Conservation (phyloP, 2,113 vertebrate genomes). For the Meleagris gallopavo region DNA sequence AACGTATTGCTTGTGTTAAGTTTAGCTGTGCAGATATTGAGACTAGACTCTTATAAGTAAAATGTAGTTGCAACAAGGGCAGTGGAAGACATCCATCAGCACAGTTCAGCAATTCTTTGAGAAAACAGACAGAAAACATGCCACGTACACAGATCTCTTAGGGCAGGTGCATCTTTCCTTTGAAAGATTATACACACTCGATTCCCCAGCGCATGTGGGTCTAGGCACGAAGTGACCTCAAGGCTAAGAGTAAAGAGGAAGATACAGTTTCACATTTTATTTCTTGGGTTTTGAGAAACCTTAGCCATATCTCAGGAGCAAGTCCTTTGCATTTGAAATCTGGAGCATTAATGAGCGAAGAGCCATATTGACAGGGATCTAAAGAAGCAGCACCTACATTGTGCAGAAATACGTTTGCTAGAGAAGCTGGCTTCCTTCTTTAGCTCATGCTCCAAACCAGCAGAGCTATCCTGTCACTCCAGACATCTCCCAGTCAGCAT, state of each 20-base stretch:
- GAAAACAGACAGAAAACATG: neutral
- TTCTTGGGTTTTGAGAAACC: neutral
- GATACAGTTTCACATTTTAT: no score
- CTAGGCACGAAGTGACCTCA: neutral
- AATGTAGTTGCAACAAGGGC: neutral
- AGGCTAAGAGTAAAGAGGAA: neutral
- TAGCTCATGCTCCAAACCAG: neutral
- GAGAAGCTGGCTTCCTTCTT: neutral
- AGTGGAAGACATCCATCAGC: neutral
- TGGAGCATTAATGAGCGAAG: neutral
- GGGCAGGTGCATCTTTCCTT: neutral
- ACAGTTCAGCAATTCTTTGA: neutral
- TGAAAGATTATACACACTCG: neutral
- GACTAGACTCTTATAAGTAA: neutral
- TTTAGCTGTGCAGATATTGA: neutral
- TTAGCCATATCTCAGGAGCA: neutral
- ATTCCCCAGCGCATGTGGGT: neutral
- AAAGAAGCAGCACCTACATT: neutral
- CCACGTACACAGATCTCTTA: neutral
- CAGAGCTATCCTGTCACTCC: neutral
- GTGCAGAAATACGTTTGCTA: neutral
- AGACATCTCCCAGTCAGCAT: neutral
- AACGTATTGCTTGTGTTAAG: neutral
- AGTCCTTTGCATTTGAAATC: no score
- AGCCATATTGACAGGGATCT: neutral